These are phyloP conservation scores for Loriculus beryllinus DNA, from an alignment of 2,797 vertebrate genomes.

Conservation along the genomic window DNA sequence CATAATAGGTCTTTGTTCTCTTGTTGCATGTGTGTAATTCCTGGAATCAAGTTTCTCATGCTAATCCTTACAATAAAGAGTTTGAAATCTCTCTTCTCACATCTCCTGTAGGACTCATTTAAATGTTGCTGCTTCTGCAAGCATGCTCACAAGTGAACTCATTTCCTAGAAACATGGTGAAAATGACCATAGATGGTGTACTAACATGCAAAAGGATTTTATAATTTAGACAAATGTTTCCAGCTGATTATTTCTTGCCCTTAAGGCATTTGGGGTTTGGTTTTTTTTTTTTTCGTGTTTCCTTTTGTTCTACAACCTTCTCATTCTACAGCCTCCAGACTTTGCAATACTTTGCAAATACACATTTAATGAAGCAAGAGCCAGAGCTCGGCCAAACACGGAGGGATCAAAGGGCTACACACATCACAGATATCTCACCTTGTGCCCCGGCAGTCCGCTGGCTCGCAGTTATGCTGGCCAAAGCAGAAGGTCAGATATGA, in stretches of 20 bases:
- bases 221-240: background rate
- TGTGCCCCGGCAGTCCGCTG: background rate
- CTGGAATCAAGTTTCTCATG: slow-evolving; percentile 1
- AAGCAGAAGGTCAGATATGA: background rate
- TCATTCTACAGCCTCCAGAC: background rate
- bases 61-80: background rate
- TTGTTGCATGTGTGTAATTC: background rate
- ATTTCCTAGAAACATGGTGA: background rate
- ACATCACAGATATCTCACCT: background rate
- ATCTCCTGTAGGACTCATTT: background rate
- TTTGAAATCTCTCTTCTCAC: background rate
- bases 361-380: background rate
- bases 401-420: background rate
- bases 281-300: background rate
- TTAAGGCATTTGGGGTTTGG: background rate
- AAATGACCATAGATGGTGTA: background rate
- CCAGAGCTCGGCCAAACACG: background rate
- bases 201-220: background rate
- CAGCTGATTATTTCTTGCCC: background rate
- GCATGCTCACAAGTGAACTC: background rate
- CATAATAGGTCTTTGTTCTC: background rate
- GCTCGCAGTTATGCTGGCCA: background rate
- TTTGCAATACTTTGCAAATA: background rate
- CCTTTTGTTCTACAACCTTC: background rate
- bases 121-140: background rate